Conservation (phyloP, 35 echinoderm and acorn worm species). For the Eucidaris tribuloides region DNA sequence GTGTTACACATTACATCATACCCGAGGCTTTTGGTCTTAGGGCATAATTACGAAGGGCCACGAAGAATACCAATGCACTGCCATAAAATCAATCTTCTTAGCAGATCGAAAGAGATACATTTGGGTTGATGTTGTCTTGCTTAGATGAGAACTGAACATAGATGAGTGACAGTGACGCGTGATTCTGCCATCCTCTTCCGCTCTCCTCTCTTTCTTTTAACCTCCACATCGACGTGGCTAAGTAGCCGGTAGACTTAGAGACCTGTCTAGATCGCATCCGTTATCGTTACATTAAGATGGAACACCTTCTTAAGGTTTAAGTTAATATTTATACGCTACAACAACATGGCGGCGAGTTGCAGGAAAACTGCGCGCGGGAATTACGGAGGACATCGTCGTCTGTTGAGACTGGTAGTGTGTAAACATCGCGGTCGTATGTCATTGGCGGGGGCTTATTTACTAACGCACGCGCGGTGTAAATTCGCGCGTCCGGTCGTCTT, state of each 20-base stretch:
- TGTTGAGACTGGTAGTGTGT: neutral
- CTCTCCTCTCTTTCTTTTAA: neutral
- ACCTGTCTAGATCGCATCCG: too few relatives aligned
- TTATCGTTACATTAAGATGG: too few relatives aligned
- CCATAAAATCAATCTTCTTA: slow-evolving; percentile 1
- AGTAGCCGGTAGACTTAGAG: too few relatives aligned
- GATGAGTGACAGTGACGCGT: slow-evolving; percentile 11
- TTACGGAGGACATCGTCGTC: too few relatives aligned
- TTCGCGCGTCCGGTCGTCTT: slow-evolving; percentile 5
- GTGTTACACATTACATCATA: slow-evolving; percentile 37
- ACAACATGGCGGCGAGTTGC: too few relatives aligned
- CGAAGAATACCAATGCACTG: slow-evolving; percentile 20
- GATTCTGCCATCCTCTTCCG: slow-evolving; percentile 25
- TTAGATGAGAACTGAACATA: slow-evolving; percentile 2
- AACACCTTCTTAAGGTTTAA: too few relatives aligned
- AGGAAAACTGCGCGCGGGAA: too few relatives aligned
- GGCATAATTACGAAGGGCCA: slow-evolving; percentile 18
- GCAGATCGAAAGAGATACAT: slow-evolving; percentile 11
- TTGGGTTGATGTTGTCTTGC: neutral
- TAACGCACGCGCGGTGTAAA: slow-evolving; percentile 10
- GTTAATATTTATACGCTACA: too few relatives aligned
- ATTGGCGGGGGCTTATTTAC: neutral
- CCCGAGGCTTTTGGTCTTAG: neutral
- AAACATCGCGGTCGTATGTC: neutral
- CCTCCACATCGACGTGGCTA: too few relatives aligned